Conservation (phyloP, 30 jellyfish, hydroid and myxozoan species). For the Hydractinia symbiolongicarpus region DNA sequence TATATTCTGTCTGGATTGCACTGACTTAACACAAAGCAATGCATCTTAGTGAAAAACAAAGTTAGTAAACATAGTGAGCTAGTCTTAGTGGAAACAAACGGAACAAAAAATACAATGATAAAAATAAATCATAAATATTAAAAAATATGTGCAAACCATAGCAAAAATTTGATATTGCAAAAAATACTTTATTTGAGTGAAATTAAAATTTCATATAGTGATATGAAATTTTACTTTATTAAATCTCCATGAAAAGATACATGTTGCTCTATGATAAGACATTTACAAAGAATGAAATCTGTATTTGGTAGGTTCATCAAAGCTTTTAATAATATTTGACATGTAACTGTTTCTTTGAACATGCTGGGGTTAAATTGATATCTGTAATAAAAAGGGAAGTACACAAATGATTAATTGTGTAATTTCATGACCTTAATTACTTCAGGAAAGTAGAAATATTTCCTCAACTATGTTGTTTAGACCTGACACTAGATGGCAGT, state of each 20-base stretch:
- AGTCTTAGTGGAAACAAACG: no score
- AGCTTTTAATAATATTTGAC: slow-evolving; percentile 83
- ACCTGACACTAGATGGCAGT: no score
- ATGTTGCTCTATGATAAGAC: slow-evolving; percentile 78
- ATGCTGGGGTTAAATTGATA: slow-evolving; percentile 83
- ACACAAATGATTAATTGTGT: not conserved
- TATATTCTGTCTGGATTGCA: no score
- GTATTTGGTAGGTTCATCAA: slow-evolving; percentile 91
- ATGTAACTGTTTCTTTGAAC: slow-evolving; percentile 84
- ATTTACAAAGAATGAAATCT: slow-evolving; percentile 73
- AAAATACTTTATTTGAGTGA: no score
- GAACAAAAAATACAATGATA: no score
- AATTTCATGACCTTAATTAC: not conserved
- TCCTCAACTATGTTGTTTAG: not conserved
- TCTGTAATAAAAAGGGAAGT: slow-evolving; percentile 13
- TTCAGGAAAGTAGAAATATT: not conserved
- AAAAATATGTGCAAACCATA: no score
- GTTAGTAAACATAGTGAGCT: no score
- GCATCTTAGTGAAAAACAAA: no score
- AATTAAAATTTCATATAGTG: not conserved
- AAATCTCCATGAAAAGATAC: slow-evolving; percentile 42
- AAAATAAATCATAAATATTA: no score
- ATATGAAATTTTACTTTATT: not conserved
- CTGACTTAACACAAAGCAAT: no score
- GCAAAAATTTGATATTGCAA: no score